These are phyloP conservation scores for Muntiacus muntjak DNA, from an alignment of 2,113 vertebrate genomes.

Conservation along the genomic window DNA sequence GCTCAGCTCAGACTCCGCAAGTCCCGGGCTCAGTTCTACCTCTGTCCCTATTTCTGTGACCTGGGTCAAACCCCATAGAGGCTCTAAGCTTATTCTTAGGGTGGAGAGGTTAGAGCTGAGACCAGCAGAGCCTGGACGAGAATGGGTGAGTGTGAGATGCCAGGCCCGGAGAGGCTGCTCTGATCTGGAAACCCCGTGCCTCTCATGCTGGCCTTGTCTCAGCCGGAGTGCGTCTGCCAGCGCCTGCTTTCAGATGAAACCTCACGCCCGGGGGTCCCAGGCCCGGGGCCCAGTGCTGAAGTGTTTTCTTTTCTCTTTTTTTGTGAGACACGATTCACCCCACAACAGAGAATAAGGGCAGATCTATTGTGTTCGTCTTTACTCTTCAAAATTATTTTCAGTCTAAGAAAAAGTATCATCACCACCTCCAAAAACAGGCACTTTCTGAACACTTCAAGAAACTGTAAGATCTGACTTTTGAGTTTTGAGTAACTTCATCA, in stretches of 20 bases:
- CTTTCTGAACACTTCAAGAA: not conserved
- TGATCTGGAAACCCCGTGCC: not conserved
- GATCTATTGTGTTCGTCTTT: rapidly evolving
- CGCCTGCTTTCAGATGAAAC: not conserved
- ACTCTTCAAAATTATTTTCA: not conserved
- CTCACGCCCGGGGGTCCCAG: rapidly evolving
- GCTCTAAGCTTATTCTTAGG: not conserved
- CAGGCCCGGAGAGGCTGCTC: not conserved
- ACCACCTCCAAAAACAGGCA: not conserved
- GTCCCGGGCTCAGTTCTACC: not conserved
- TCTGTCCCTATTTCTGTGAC: not conserved
- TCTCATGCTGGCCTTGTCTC: not conserved
- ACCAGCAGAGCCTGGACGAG: not conserved
- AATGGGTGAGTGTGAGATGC: not conserved
- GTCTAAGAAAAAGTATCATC: not conserved
- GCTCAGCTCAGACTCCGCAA: not conserved
- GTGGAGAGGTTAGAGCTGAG: not conserved
- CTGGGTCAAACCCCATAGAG: not conserved
- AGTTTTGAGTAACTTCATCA: not conserved
- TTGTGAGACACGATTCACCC: not conserved
- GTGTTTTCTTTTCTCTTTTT: rapidly evolving
- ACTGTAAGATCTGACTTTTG: not conserved
- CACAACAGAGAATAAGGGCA: not conserved
- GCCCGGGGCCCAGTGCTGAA: not conserved
- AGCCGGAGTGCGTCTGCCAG: not conserved